Conservation (phyloP, 2,888 invertebrate species). For the Patella depressa region DNA sequence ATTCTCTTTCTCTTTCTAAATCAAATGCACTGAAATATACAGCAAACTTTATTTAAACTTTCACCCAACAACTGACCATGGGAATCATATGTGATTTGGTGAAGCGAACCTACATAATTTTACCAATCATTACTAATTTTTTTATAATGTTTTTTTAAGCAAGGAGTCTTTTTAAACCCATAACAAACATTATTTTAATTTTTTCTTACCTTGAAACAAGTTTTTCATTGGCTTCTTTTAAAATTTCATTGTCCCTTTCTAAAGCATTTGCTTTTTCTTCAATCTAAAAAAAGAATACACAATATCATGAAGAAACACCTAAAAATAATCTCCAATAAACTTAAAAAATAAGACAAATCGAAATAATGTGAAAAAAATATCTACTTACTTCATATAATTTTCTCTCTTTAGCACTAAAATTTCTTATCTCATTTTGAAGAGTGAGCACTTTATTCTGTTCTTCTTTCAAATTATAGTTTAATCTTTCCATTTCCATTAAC, state of each 20-base stretch:
- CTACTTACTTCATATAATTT: constrained; percentile 59
- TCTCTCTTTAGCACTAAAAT: constrained; percentile 54
- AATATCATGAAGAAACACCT: too few relatives aligned
- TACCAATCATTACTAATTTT: background rate
- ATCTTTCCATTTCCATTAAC: constrained; percentile 68
- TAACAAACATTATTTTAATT: too few relatives aligned
- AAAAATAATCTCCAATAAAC: too few relatives aligned
- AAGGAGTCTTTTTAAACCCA: too few relatives aligned
- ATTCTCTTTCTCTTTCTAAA: constrained; percentile 70
- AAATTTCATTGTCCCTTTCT: constrained; percentile 68
- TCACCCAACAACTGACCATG: too few relatives aligned
- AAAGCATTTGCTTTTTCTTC: constrained; percentile 67
- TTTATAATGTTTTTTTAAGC: background rate
- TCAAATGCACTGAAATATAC: constrained; percentile 68
- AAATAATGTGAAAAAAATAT: background rate
- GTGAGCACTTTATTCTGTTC: constrained; percentile 67
- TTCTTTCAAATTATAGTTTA: constrained; percentile 67
- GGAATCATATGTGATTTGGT: background rate
- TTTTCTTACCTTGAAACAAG: constrained; percentile 66
- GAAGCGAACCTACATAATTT: background rate
- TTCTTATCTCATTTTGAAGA: constrained; percentile 67
- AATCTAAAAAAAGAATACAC: constrained; percentile 49
- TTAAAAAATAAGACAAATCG: too few relatives aligned
- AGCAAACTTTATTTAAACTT: too few relatives aligned
- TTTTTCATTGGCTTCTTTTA: constrained; percentile 72